These are phyloP conservation scores for Sesia apiformis DNA, from an alignment of 2,888 invertebrate species.

Conservation along the genomic window DNA sequence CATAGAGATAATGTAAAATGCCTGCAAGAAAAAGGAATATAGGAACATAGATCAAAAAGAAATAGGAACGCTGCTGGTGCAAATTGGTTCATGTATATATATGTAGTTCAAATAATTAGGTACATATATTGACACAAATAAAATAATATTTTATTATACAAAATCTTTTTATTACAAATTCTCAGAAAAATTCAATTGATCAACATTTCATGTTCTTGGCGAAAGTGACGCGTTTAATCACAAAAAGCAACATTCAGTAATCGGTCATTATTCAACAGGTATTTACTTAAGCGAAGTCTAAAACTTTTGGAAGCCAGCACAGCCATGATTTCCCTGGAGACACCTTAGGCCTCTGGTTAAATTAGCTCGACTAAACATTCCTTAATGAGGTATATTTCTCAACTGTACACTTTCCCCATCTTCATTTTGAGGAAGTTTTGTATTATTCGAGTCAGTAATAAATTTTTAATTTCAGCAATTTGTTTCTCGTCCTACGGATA, in stretches of 20 bases:
- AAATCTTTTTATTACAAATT: too few relatives aligned
- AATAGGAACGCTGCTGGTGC: too few relatives aligned
- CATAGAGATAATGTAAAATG: too few relatives aligned
- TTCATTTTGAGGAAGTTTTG: background rate
- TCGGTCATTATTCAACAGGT: background rate
- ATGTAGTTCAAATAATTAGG: too few relatives aligned
- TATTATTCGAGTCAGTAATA: background rate
- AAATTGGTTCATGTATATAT: too few relatives aligned
- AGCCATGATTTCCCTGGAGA: constrained; percentile 58
- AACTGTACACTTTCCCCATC: constrained; percentile 17
- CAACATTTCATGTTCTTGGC: too few relatives aligned
- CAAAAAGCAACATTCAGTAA: background rate
- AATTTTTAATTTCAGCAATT: constrained; percentile 9
- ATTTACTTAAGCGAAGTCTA: constrained; percentile 27
- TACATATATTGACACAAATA: too few relatives aligned
- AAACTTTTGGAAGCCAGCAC: constrained; percentile 46
- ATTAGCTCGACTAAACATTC: constrained; percentile 63
- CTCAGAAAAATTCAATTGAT: too few relatives aligned
- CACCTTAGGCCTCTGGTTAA: constrained; percentile 48
- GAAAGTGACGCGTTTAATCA: background rate
- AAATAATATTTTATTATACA: too few relatives aligned
- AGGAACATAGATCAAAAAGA: too few relatives aligned
- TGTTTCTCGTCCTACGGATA: too few relatives aligned
- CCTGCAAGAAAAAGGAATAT: too few relatives aligned
- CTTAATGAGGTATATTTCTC: constrained; percentile 59